Evolutionary conservation across 2,888 invertebrate species (phyloP).

Genomic region (Brachycybe producta): DNA sequence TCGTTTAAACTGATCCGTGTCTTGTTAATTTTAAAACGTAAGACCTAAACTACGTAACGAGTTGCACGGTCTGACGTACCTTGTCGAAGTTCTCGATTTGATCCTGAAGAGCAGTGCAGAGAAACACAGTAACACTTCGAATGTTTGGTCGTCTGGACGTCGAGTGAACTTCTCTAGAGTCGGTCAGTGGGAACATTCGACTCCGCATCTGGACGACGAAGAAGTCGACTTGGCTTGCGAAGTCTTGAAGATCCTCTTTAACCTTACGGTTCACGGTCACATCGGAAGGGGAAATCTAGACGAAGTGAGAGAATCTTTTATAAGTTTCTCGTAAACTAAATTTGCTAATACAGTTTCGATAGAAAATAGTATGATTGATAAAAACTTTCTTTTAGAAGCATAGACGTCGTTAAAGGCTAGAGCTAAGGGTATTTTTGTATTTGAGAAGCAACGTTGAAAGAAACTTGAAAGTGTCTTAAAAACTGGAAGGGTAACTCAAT

Average conservation of each 20-base stretch:
- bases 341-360: too few relatives aligned
- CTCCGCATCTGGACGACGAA: conserved; percentile 25
- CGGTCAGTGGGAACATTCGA: conserved; percentile 13
- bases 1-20: too few relatives aligned
- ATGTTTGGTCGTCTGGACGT: conserved; percentile 15
- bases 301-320: conserved; percentile 28
- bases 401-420: too few relatives aligned
- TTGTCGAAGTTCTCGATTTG: conserved; percentile 38
- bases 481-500: too few relatives aligned
- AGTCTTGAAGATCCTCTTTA: conserved; percentile 40
- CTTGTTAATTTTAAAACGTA: too few relatives aligned
- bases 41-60: conserved; percentile 35
- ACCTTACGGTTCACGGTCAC: conserved; percentile 34
- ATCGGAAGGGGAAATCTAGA: conserved; percentile 34
- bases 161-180: conserved; percentile 5
- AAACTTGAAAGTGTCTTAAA: too few relatives aligned
- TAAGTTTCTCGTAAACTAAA: too few relatives aligned
- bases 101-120: conserved; percentile 29
- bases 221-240: conserved; percentile 37
- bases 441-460: too few relatives aligned
- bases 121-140: background rate
- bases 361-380: too few relatives aligned
- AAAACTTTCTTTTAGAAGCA: too few relatives aligned
- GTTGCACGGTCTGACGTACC: conserved; percentile 37
- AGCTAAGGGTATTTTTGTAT: too few relatives aligned